Percentiles rank a stretch among this genome's conserved stretches.
phyloP scores from a whole-genome alignment of 2,888 invertebrate genomes.

The Cecidostiba fungosa region DNA sequence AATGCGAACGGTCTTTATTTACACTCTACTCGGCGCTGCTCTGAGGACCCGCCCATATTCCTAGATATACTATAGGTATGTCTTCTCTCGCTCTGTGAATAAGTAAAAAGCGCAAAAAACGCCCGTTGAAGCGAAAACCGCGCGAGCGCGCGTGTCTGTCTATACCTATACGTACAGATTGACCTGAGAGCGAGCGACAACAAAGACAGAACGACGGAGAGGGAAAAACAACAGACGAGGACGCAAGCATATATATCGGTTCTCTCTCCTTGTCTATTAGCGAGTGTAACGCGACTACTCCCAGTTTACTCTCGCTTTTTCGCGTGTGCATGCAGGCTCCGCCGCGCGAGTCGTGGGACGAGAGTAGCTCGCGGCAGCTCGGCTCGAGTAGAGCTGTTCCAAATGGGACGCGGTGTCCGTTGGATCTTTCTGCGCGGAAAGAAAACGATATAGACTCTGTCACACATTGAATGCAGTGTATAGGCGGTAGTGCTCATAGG shows the following conservation, averaged over 20 bases:
- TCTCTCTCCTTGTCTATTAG: conserved; percentile 4
- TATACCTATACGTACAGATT: background rate
- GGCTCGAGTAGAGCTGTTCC: background rate
- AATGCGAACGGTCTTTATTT: conserved; percentile 58
- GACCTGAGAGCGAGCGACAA: no score
- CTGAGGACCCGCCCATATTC: background rate
- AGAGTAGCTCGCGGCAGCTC: background rate
- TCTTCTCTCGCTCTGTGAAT: background rate
- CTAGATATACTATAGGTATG: background rate
- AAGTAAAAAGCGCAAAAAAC: conserved; percentile 48
- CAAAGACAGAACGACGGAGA: background rate
- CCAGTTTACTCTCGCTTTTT: conserved; percentile 45
- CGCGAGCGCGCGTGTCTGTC: conserved; percentile 26
- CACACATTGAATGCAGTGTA: background rate
- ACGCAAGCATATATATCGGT: background rate
- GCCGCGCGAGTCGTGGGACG: background rate
- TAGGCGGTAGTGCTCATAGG: no score
- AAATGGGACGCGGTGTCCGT: conserved; percentile 35
- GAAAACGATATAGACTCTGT: background rate
- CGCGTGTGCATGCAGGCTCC: background rate
- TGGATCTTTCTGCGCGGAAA: conserved; percentile 2
- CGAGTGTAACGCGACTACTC: background rate
- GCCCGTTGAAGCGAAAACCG: conserved; percentile 47
- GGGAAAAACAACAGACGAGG: background rate
- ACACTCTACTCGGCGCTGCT: conserved; percentile 8